Base-by-base conservation (phyloP, 2,797 vertebrate species). In the Gadopsis bispinosus region DNA sequence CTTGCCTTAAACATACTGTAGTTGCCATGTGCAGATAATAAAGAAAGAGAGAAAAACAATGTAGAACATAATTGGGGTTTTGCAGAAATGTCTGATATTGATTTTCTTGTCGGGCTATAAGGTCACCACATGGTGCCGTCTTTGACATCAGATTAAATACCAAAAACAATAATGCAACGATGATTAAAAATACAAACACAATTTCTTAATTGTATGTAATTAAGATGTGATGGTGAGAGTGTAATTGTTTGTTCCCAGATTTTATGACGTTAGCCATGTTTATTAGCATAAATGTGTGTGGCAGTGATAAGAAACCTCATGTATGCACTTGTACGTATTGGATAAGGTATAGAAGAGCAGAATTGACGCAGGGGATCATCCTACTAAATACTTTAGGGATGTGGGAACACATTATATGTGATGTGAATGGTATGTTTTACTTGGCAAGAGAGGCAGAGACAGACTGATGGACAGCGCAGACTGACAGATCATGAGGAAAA, bases 311-410 rank as follows among this genome's bases (percentile, higher is more conserved):
- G 47, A 55, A 68, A 53, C 48, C n/a, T 0, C 13, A 19, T 45
- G 35, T 26, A 51, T 62, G 62, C 43, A n/a, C 19, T 47, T 47
- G 66, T 56, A 55, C 41, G 61, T 68, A 43, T 20, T 69, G 47
- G 6, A 65, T 47, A 22, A 61, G 12, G 33, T 37, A 31, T 19
- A 77, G 64, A 45, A 19, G n/a, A 73, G 61, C 64, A 75, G 63
- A 77, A 69, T 11, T 53, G 31, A 66, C 41, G 35, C 66, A 58
- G 51, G 68, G 66, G 45, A 79, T 76, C 67, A 81, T 83, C 39
- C 73, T 77, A 7, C 67, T 83, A 66, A 69, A 88, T 87, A 78
- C 56, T 78, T 86, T 2, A 85, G 41, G 55, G 55, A 43, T 69
- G 61, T 69, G 65, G 55, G 26, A 71, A 61, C 41, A n/a, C 26